Base-by-base conservation (phyloP, 2,797 vertebrate genomes). In the Phaenicophaeus curvirostris region DNA sequence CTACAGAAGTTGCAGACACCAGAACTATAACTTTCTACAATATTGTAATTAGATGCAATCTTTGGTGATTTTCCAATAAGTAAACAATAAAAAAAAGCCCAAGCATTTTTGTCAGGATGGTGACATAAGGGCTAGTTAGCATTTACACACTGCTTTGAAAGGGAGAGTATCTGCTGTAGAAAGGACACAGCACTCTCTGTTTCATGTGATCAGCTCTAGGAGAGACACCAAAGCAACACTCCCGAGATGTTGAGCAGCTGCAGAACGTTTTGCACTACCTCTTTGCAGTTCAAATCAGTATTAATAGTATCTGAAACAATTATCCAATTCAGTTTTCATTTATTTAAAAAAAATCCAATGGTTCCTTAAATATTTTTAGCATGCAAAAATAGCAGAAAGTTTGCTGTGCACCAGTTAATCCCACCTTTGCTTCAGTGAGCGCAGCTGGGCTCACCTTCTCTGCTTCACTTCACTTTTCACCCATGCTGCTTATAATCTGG, bases 401-500 rank as follows among this genome's bases (percentile, higher is more conserved):
- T 84, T 91, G 51, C 66, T 46, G 25, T 1, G 2, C 39, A 75
- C 42, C 61, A 55, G 44, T 62, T 59, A 50, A 87, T 62, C 53
- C 55, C 58, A 62, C 25, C 27, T 23, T 73, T 67, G 55, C 25
- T 91, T 46, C 69, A 84, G 46, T 37, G n/a, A 68, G 41, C 8
- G n/a, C 58, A 69, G 66, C 39, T 54, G 15, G 55, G 75, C 57
- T 78, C 48, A 61, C 27, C 17, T 73, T 68, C 23, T 41, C 37
- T 19, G 5, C 31, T 48, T 73, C 28, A 35, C 67, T 37, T 57
- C 59, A 75, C 11, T 57, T 82, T 51, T 63, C 44, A 20, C 30
- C 69, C 53, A 37, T 18, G 39, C 74, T 84, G 89, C 85, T 92
- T 84, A 93, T 90, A 84, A 94, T 93, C 91, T 93, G 71, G 37